These are phyloP conservation scores for Sphaerophoria taeniata DNA, from an alignment of 2,888 invertebrate genomes.

Conservation along the genomic window DNA sequence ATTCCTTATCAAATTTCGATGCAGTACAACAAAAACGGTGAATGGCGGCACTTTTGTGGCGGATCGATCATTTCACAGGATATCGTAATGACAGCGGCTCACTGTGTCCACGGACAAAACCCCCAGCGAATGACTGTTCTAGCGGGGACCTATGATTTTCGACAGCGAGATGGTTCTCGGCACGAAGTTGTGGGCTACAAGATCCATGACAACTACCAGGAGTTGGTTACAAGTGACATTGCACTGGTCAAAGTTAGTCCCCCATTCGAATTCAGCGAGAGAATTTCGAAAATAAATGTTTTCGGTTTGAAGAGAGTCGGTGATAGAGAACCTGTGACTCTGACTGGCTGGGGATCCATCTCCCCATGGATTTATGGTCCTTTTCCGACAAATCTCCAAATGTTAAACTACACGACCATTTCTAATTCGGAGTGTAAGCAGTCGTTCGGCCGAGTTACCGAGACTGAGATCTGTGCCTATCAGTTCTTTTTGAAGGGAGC, in stretches of 20 bases:
- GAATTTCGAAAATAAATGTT: constrained; percentile 72
- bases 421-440: constrained; percentile 76
- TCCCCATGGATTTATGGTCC: constrained; percentile 76
- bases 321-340: constrained; percentile 67
- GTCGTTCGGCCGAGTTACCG: constrained; percentile 76
- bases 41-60: constrained; percentile 78
- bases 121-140: constrained; percentile 72
- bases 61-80: constrained; percentile 79
- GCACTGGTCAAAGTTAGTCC: constrained; percentile 77
- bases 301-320: constrained; percentile 80
- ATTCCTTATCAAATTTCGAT: constrained; percentile 77
- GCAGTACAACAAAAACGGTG: constrained; percentile 71
- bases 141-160: constrained; percentile 75
- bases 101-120: constrained; percentile 76
- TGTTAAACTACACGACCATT: constrained; percentile 77
- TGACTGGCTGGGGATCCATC: constrained; percentile 80
- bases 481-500: constrained; percentile 79
- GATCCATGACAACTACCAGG: constrained; percentile 77
- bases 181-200: constrained; percentile 75
- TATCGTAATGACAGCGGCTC: constrained; percentile 80
- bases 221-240: constrained; percentile 78
- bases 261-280: constrained; percentile 76
- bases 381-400: constrained; percentile 76
- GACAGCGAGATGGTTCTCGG: constrained; percentile 56
- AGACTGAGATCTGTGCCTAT: constrained; percentile 79